Evolutionary conservation across 2,797 vertebrate species (phyloP).

Genomic region (Thunnus albacares): DNA sequence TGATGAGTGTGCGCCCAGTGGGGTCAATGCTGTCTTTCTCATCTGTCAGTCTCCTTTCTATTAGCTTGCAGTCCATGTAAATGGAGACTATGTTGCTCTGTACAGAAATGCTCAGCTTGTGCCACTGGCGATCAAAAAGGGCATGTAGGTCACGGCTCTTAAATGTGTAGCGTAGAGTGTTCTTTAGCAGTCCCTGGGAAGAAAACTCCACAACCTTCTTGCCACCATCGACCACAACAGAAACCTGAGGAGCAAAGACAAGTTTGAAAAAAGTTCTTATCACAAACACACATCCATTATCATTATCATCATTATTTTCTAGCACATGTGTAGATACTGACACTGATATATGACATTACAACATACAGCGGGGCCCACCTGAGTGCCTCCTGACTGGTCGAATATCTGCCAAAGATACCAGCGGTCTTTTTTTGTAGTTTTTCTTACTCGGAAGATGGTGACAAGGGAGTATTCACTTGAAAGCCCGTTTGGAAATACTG

Average conservation of each 20-base stretch:
- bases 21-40: constrained; percentile 85
- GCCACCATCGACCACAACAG: constrained; percentile 91
- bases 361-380: constrained; percentile 85
- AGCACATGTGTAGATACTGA: background rate
- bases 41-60: constrained; percentile 89
- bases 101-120: constrained; percentile 93
- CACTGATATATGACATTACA: constrained; percentile 10
- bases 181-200: constrained; percentile 85
- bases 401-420: constrained; percentile 97
- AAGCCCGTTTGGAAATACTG: constrained; percentile 91
- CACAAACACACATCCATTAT: background rate
- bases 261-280: background rate
- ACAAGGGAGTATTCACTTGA: constrained; percentile 92
- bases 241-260: constrained; percentile 84
- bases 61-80: constrained; percentile 94
- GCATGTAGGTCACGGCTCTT: constrained; percentile 93
- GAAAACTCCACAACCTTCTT: constrained; percentile 94
- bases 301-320: background rate
- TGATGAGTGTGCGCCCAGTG: constrained; percentile 91
- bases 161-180: constrained; percentile 90
- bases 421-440: constrained; percentile 94
- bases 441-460: constrained; percentile 90
- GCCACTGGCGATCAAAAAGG: constrained; percentile 97
- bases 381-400: constrained; percentile 88
- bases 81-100: constrained; percentile 89